Percentiles rank a stretch among this genome's conserved stretches.
Conservation (phyloP, 2,797 vertebrate genomes). For the Typhlichthys eigenmanni region DNA sequence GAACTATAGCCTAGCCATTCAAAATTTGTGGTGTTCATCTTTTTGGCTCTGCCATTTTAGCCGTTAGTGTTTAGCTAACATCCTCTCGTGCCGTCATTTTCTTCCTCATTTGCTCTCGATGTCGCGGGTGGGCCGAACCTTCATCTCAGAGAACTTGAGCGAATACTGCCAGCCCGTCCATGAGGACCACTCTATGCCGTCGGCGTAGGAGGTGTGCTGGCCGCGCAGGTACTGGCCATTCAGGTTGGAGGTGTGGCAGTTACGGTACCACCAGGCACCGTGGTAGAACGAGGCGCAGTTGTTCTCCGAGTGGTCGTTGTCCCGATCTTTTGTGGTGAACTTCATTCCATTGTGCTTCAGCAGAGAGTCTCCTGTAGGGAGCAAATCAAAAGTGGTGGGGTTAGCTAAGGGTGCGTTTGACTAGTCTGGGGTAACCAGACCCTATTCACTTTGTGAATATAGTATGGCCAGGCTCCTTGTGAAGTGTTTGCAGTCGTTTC, state of each 20-base stretch:
- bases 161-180: constrained; percentile 99
- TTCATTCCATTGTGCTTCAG: constrained; percentile 96
- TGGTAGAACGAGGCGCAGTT: constrained; percentile 98
- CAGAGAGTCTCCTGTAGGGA: constrained; percentile 84
- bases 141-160: constrained; percentile 97
- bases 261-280: constrained; percentile 98
- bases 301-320: constrained; percentile 96
- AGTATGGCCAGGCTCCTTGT: no score
- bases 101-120: constrained; percentile 79
- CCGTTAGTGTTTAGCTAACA: constrained; percentile 17
- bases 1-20: constrained; percentile 55
- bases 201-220: constrained; percentile 94
- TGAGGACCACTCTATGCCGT: constrained; percentile 96
- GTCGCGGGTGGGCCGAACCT: constrained; percentile 89
- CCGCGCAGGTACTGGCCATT: constrained; percentile 96
- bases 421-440: no score
- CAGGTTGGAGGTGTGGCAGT: constrained; percentile 98
- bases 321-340: constrained; percentile 96
- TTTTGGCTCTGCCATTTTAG: constrained; percentile 12
- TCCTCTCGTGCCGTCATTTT: constrained; percentile 2
- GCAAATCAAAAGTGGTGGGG: not conserved
- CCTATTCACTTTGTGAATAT: no score
- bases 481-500: no score
- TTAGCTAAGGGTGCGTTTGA: no score
- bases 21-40: constrained; percentile 50